Percentiles rank a stretch among this genome's conserved stretches.
phyloP scores from a whole-genome alignment of 2,113 vertebrate genomes.

The Struthio camelus region DNA sequence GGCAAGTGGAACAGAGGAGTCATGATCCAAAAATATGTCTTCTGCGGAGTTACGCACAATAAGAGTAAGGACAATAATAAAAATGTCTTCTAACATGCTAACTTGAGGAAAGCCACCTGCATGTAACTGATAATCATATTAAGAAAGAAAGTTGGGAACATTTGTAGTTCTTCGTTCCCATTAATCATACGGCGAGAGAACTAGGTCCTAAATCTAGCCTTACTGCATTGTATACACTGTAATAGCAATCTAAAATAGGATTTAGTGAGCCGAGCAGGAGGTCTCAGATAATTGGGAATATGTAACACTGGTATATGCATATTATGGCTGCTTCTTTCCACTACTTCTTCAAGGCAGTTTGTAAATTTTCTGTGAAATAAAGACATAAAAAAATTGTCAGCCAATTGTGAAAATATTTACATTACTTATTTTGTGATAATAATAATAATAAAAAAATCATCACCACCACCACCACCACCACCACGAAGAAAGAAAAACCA shows the following conservation, averaged over 20 bases:
- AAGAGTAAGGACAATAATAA: conserved; percentile 39
- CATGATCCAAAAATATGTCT: background rate
- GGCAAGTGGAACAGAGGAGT: background rate
- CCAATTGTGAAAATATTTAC: conserved; percentile 44
- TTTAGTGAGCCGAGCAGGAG: background rate
- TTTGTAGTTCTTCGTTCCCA: background rate
- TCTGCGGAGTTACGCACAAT: background rate
- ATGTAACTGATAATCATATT: conserved; percentile 34
- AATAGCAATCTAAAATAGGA: background rate
- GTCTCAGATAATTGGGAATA: background rate
- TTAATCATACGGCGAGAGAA: conserved; percentile 22
- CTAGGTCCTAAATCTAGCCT: background rate
- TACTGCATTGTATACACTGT: background rate
- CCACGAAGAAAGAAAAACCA: background rate
- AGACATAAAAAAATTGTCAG: background rate
- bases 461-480: background rate
- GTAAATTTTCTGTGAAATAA: conserved; percentile 14
- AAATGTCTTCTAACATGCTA: background rate
- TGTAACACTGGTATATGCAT: background rate
- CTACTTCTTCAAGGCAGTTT: background rate
- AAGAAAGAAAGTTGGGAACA: conserved; percentile 22
- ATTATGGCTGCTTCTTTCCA: background rate
- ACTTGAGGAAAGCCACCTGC: conserved; percentile 39
- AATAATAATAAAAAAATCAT: background rate
- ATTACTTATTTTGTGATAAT: conserved; percentile 39